Conservation (phyloP, 2,888 invertebrate species). For the Dugesia japonica region DNA sequence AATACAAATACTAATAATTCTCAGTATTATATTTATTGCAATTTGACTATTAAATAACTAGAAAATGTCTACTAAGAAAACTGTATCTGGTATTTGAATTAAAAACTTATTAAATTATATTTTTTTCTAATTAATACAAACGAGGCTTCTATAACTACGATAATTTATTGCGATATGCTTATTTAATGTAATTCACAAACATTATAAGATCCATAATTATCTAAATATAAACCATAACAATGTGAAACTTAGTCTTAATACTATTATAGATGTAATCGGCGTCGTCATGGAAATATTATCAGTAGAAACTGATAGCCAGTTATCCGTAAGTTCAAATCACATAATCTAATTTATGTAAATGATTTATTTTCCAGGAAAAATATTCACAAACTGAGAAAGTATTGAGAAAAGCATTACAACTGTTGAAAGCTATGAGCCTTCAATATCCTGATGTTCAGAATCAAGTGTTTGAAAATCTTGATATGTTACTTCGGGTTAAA, state of each 20-base stretch:
- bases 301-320: constrained; percentile 27
- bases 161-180: too few species aligned
- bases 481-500: constrained; percentile 29
- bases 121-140: too few species aligned
- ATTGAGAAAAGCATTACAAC: constrained; percentile 31
- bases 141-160: too few species aligned
- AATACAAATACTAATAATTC: too few species aligned
- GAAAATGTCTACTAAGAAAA: too few species aligned
- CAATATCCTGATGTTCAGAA: constrained; percentile 32
- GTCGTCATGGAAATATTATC: constrained; percentile 30
- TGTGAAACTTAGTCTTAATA: background rate
- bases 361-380: constrained; percentile 22
- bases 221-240: background rate
- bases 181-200: background rate
- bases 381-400: constrained; percentile 31
- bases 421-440: constrained; percentile 29
- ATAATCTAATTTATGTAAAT: background rate
- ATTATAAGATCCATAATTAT: background rate
- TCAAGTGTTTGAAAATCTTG: constrained; percentile 29
- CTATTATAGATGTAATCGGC: constrained; percentile 27
- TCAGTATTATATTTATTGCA: too few species aligned
- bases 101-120: too few species aligned
- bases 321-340: constrained; percentile 22
- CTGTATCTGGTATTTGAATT: too few species aligned
- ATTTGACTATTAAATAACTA: too few species aligned